Evolutionary conservation across 2,113 vertebrate genomes (phyloP), one percentile per base, ranked within the genome.

Genomic region (Tricholaema leucomelas): DNA sequence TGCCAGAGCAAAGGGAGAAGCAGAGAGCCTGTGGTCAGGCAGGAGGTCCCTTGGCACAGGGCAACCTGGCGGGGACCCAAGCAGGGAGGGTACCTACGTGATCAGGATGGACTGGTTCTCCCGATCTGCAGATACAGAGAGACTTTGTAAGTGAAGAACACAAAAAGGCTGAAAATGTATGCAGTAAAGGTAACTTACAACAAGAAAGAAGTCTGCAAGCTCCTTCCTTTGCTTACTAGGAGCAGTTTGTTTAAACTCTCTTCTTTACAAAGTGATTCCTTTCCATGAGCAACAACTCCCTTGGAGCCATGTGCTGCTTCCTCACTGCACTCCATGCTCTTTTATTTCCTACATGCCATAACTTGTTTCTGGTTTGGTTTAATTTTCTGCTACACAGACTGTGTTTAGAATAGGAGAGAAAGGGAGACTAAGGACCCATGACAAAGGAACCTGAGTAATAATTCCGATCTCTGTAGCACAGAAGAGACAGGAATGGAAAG

Each of bases 51-150:
- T 28, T 55, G 54, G 54, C 28, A 30, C 28, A 8, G 28, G 54
- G 54, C 54, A 55, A 16, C 28, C 54, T 16, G 3, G 3, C 28
- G 10, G 54, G 54, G 54, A 55, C 28, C 28, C 5, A 7, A 55
- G 16, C 28, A 55, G 54, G 28, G 54, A 55, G 28, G 15, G 54
- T 55, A 55, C 54, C 9, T 85, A 85, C 83, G 73, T 85, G 73
- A 85, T 85, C 36, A 85, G 73, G 82, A 85, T 76, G 3, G 82
- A 85, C 72, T 85, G 82, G 56, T 85, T 85, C 82, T 85, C 82
- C 0, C 72, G 82, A 76, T 85, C 83, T 85, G 6, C 9, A 87
- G 28, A 56, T 33, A 52, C 4, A 33, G 33, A 44, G 2, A 33
- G 5, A 17, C 1, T 65, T 85, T 12, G 2, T 13, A 78, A 82